Base-by-base conservation (phyloP, 2,113 vertebrate genomes). In the Piaya cayana region DNA sequence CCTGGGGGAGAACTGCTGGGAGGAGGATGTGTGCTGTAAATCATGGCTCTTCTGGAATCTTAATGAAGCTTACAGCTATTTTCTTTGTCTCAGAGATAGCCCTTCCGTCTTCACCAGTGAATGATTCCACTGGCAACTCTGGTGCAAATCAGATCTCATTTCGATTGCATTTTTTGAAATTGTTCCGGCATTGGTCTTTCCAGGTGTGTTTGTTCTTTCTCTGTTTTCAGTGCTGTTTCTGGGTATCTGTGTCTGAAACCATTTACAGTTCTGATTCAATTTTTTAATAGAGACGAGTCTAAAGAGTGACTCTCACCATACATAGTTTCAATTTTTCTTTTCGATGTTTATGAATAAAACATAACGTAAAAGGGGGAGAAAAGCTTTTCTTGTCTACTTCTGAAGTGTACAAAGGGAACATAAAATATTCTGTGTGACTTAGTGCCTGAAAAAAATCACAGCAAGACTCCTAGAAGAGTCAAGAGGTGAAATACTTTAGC, bases 301-400 rank as follows among this genome's bases (percentile, higher is more conserved):
- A 78, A 95, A 92, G 79, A 93, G 26, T 56, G 42, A 78, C 62
- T 94, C 27, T 62, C 42, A 80, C 76, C 71, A 68, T 90, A 93
- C 71, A 71, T 90, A 93, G 90, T 93, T 96, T 90, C 91, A 82
- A 76, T 95, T 95, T 93, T 95, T 95, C 90, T 92, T 96, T 91
- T 96, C 88, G 95, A 21, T 68, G 49, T 52, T 90, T 95, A 93
- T 95, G 94, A 96, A 97, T 97, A 96, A 97, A 96, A 96, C 88
- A 96, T 95, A 88, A 78, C 0, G 5, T n/a, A 92, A 85, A 64
- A 34, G 25, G 3, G 26, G 15, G 3, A 3, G 50, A 60, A 58
- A 87, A 55, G 29, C 88, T 92, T 97, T 96, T 96, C 68, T 96
- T 93, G 88, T 96, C 85, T 94, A 32, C 94, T 83, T 96, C 93